A percentile compares a stretch with the other conserved stretches of the same genome.
Evolutionary conservation across 2,888 invertebrate species (phyloP).

Genomic region (Morpho achilles): DNA sequence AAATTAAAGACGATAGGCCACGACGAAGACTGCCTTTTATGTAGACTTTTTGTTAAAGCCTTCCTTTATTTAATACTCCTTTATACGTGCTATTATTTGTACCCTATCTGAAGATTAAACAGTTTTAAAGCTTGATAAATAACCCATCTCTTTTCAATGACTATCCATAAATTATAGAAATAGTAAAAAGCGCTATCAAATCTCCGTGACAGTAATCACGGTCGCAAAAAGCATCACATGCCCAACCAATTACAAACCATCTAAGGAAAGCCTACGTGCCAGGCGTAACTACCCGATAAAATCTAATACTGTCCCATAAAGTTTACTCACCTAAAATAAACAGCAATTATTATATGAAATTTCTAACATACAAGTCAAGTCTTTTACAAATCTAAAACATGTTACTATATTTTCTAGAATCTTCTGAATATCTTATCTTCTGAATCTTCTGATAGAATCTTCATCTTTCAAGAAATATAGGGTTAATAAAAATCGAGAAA

Average conservation of each 20-base stretch:
- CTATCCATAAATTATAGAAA: conserved; percentile 62
- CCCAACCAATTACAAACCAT: conserved; percentile 72
- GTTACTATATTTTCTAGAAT: no score
- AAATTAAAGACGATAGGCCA: conserved; percentile 15
- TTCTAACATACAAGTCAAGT: neutral
- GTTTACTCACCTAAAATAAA: conserved; percentile 17
- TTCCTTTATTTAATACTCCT: conserved; percentile 4
- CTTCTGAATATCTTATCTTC: no score
- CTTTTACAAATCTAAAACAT: no score
- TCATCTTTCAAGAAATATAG: no score
- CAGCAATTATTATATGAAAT: conserved; percentile 12
- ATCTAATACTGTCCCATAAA: conserved; percentile 42
- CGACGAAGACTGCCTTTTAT: conserved; percentile 3
- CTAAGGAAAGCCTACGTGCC: conserved; percentile 65
- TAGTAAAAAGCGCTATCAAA: conserved; percentile 65
- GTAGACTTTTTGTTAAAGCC: neutral
- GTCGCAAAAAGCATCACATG: conserved; percentile 59
- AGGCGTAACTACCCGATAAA: conserved; percentile 56
- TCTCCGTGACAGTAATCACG: conserved; percentile 62
- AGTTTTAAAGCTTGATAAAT: conserved; percentile 13
- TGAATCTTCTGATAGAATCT: no score
- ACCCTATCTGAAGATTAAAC: neutral
- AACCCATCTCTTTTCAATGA: conserved; percentile 18
- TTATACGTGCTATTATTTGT: neutral
- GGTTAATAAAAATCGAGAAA: no score